Percentiles rank a stretch among this genome's conserved stretches.
Evolutionary conservation across 2,888 invertebrate genomes (phyloP).

Genomic region (Macrosiphum euphorbiae): DNA sequence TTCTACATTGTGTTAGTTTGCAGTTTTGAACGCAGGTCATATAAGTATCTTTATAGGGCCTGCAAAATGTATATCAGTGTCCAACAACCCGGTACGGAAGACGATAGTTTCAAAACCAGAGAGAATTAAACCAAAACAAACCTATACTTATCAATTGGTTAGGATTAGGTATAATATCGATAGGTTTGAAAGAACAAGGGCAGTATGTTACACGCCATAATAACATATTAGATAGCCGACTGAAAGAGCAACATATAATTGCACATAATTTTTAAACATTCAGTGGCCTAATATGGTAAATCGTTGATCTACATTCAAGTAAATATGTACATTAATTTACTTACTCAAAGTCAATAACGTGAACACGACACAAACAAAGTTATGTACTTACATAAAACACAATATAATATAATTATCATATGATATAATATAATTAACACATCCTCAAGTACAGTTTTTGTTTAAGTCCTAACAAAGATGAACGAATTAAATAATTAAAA

Average conservation of each 20-base stretch:
- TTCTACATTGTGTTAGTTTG: background rate
- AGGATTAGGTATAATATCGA: background rate
- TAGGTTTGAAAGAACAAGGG: background rate
- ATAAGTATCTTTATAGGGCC: background rate
- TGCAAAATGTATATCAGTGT: background rate
- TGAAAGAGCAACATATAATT: background rate
- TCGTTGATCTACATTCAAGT: background rate
- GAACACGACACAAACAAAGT: background rate
- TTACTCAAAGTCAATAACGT: constrained; percentile 10
- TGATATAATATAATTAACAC: constrained; percentile 12
- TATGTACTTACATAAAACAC: background rate
- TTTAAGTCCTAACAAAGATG: background rate
- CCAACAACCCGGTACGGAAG: background rate
- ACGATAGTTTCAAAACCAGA: too few relatives aligned
- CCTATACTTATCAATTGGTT: background rate
- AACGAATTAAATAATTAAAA: constrained; percentile 13
- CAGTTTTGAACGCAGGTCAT: background rate
- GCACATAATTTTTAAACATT: background rate
- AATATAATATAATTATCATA: background rate
- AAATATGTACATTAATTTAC: background rate
- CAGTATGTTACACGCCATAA: background rate
- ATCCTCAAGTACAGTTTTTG: background rate
- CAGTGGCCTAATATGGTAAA: background rate
- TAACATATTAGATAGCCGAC: background rate
- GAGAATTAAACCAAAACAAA: background rate